These are phyloP conservation scores for Scaptomyza hsui DNA, from an alignment of 1,140 invertebrate genomes.

Conservation along the genomic window DNA sequence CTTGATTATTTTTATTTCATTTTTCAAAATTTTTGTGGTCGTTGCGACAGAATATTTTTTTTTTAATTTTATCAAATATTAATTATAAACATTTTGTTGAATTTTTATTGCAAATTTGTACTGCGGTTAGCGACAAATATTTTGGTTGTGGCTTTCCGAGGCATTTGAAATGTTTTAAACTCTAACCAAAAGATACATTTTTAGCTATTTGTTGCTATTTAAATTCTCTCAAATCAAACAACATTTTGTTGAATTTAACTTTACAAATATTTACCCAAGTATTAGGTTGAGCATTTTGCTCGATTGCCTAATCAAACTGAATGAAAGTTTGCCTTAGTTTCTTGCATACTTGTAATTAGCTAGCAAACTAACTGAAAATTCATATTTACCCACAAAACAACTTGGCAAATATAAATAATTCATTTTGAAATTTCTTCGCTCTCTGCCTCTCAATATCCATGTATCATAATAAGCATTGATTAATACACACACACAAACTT, in stretches of 20 bases:
- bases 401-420: slow-evolving; percentile 17
- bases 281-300: not conserved
- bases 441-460: not conserved
- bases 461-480: slow-evolving; percentile 57
- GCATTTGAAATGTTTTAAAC: not conserved
- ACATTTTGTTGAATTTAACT: not conserved
- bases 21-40: slow-evolving; percentile 36
- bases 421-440: not conserved
- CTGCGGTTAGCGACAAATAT: slow-evolving; percentile 14
- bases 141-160: not conserved
- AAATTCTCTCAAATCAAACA: too few species aligned
- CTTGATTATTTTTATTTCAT: slow-evolving; percentile 21
- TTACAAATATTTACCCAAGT: not conserved
- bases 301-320: slow-evolving; percentile 13
- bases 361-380: slow-evolving; percentile 16
- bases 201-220: too few species aligned
- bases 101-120: slow-evolving; percentile 2
- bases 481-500: slow-evolving; percentile 39
- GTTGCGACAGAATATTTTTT: not conserved
- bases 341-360: slow-evolving; percentile 7
- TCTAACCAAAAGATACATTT: not conserved
- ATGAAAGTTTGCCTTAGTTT: slow-evolving; percentile 3
- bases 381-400: slow-evolving; percentile 12
- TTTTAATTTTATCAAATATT: slow-evolving; percentile 18
- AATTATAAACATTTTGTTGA: slow-evolving; percentile 18